These are phyloP conservation scores for Lateolabrax maculatus DNA, from an alignment of 2,797 vertebrate species.

Conservation along the genomic window DNA sequence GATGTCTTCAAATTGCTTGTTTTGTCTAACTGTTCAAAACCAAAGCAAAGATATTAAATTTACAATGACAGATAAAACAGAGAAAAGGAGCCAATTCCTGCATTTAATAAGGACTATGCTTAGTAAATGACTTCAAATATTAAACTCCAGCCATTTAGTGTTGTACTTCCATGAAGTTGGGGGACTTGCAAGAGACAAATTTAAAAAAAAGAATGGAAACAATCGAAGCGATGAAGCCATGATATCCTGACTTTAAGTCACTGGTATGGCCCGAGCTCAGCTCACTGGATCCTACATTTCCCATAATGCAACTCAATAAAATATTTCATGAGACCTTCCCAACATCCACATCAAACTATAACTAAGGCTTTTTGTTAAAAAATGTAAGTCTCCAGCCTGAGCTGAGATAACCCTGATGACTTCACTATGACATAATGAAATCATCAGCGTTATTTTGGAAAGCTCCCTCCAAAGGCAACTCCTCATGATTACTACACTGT, in stretches of 20 bases:
- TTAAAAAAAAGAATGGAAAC: not conserved
- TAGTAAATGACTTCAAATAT: conserved; percentile 3
- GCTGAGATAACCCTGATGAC: conserved; percentile 4
- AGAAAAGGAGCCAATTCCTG: not conserved
- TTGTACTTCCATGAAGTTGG: not conserved
- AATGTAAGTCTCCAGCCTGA: not conserved
- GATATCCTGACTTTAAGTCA: not conserved
- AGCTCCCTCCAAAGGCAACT: not conserved
- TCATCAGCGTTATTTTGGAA: not conserved
- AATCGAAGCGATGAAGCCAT: not conserved
- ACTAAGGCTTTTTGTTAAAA: not conserved
- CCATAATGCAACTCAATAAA: not conserved
- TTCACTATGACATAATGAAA: not conserved
- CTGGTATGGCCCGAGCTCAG: not conserved
- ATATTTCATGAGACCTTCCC: not conserved
- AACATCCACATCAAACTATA: not conserved
- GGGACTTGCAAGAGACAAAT: not conserved
- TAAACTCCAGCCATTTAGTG: not conserved
- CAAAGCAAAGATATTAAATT: not conserved
- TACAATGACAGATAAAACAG: not conserved
- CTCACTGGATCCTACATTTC: not conserved
- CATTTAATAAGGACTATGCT: too few species aligned
- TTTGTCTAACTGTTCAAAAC: not conserved
- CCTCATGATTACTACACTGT: not conserved
- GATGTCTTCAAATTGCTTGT: not conserved